These are phyloP conservation scores for Xestoiulus laeticollis DNA, from an alignment of 2,888 invertebrate species.

Conservation along the genomic window DNA sequence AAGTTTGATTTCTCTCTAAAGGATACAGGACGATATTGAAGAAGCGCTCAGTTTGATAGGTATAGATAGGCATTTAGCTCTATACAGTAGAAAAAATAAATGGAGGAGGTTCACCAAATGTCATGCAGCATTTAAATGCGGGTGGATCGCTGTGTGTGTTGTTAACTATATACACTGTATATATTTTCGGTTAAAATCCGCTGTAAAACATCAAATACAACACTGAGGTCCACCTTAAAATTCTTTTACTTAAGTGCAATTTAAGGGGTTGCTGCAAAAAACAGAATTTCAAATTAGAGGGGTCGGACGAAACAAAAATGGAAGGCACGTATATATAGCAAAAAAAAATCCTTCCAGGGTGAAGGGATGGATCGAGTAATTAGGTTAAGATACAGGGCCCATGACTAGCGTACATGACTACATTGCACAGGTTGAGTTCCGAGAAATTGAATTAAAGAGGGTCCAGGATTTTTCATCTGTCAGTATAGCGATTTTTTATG, in stretches of 20 bases:
- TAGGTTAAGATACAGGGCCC: not conserved
- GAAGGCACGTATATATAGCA: not conserved
- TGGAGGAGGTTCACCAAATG: not conserved
- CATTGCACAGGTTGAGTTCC: too few species aligned
- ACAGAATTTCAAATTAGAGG: not conserved
- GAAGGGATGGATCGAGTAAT: not conserved
- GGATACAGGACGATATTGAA: not conserved
- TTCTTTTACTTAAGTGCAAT: not conserved
- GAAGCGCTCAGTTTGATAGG: not conserved
- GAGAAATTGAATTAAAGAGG: too few species aligned
- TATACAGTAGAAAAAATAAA: not conserved
- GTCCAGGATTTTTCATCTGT: too few species aligned
- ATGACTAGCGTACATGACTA: not conserved
- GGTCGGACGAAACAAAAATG: not conserved
- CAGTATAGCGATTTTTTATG: too few species aligned
- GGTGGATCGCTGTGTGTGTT: not conserved
- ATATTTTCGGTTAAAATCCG: not conserved
- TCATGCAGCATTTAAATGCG: too few species aligned
- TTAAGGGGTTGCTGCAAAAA: not conserved
- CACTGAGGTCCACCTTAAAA: conserved; percentile 24
- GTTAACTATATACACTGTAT: too few species aligned
- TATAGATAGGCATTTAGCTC: not conserved
- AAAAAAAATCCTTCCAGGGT: not conserved
- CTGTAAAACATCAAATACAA: not conserved
- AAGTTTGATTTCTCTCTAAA: not conserved